Base-by-base conservation (phyloP, 1,140 invertebrate species). In the Cyclargus thomasi region DNA sequence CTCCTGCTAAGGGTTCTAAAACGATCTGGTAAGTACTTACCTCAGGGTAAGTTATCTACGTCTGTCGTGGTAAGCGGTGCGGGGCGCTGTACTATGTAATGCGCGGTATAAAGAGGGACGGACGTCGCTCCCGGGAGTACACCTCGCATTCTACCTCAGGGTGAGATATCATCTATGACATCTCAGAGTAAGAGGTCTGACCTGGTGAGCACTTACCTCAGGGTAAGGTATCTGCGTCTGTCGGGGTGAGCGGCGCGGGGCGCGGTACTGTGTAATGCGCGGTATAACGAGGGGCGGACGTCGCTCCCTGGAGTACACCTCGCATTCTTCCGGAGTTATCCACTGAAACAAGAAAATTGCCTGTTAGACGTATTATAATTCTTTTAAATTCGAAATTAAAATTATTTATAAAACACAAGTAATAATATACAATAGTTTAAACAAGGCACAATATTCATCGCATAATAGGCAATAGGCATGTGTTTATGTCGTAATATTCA, bases 261-360 rank as follows among this genome's bases (percentile, higher is more conserved):
- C 63, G 21, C 86, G 76, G 74, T 85, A 88, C 78, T 88, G 84
- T 6, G 85, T 86, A 72, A 91, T 90, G 16, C 88, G 80, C 0
- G 90, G 90, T 55, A 91, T 90, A 72, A 91, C 85, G 63, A 88
- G 77, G 0, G 88, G 88, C 1, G 89, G 86, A 63, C 86, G 70
- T 70, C 84, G 80, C 21, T 91, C 90, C 17, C 82, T 76, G 47
- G 79, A 80, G 76, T 87, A 90, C 63, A 83, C 82, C 6, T 83
- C 83, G 55, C 86, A 87, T 71, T 91, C 86, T 71, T 91, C 86
- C 14, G 85, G 82, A 0, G 88, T 89, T 66, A 91, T 90, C 90
- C 88, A 91, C 90, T 91, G 84, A 1, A 80, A 82, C 70, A 73
- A 80, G 67, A 69, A 47, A 11, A 16, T 47, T 16, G 1, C 5